Base-by-base conservation (phyloP, 2,888 invertebrate genomes). In the Yponomeuta malinellus region DNA sequence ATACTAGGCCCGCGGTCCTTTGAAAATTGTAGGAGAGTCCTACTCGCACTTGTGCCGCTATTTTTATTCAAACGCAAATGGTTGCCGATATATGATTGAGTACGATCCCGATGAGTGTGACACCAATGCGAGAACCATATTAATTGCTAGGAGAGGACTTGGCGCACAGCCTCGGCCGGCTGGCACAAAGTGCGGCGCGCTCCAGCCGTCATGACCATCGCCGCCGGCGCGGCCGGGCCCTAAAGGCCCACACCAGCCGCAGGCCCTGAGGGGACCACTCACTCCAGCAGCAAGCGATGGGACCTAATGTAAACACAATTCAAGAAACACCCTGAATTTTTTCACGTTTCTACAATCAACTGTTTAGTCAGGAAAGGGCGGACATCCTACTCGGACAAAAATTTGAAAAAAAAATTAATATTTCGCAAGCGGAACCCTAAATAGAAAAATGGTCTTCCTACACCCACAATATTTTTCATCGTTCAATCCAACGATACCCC, bases 51-150 rank as follows among this genome's bases (percentile, higher is more conserved):
- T 33, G n/a, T 33, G 65, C 10, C 1, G 8, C 31, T 12, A 33
- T 29, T 33, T 65, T 10, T 23, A 65, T 10, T 65, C 31, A 12
- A 64, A 48, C 31, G 10, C 48, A 8, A 67, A 29, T 73, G 74
- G 77, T 79, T 83, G 72, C 73, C 73, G 69, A 81, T 75, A 81
- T 73, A 84, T 82, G 82, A 71, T 73, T 72, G 79, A 84, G 81
- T 86, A 86, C 86, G 82, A 80, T 80, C 81, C 85, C 86, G 81
- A 90, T 91, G 88, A 81, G 79, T 83, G 80, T 87, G 89, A 89
- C 89, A 90, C 86, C 85, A 84, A 85, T 88, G 81, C 82, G 82
- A 81, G 83, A 78, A 82, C 78, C 78, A 81, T 76, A 78, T 75
- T 77, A 75, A 74, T 77, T 76, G 78, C 82, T 82, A 85, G 80